Base-by-base conservation (phyloP, 2,888 invertebrate species). In the Hydriomena furcata region DNA sequence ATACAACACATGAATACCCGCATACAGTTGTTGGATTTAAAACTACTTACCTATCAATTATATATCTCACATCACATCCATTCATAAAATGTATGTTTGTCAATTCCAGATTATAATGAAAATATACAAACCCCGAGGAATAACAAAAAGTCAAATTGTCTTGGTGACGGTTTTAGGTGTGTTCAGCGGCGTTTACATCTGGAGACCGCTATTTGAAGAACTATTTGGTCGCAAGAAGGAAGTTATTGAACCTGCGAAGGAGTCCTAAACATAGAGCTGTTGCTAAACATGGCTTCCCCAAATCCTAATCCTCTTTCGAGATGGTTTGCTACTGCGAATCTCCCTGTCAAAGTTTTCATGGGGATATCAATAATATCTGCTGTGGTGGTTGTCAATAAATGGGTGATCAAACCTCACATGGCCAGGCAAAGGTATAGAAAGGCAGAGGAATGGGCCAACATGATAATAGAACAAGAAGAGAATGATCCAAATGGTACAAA, bases 131-230 rank as follows among this genome's bases (percentile, higher is more conserved):
- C 85, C 86, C 13, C 76, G 70, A 60, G 78, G 85, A 32, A 52
- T 91, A 52, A 78, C 83, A 7, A 86, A 44, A 55, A 71, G 77
- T 42, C 88, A 91, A 66, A 52, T 92, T 52, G 62, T 76, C 40
- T 49, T 92, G 32, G 82, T 78, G 7, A 66, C 82, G 23, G 52
- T 87, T 58, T 55, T 91, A 38, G 92, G 92, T 17, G 71, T 85
- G 41, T 60, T 86, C 32, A 70, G 86, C 45, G 91, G 92, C 54
- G 59, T 86, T 54, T 92, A 92, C 60, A 87, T 91, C 61, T 92
- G 91, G 92, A 84, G 77, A 65, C 92, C 92, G 1, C 30, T 88
- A 5, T 75, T 91, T 41, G 70, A 79, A 46, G 78, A 84, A 3
- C 66, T 68, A 55, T 80, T 66, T 55, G 69, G 70, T 7, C 66